phyloP scores from a whole-genome alignment of 2,113 vertebrate genomes.

The Glaucidium brasilianum region DNA sequence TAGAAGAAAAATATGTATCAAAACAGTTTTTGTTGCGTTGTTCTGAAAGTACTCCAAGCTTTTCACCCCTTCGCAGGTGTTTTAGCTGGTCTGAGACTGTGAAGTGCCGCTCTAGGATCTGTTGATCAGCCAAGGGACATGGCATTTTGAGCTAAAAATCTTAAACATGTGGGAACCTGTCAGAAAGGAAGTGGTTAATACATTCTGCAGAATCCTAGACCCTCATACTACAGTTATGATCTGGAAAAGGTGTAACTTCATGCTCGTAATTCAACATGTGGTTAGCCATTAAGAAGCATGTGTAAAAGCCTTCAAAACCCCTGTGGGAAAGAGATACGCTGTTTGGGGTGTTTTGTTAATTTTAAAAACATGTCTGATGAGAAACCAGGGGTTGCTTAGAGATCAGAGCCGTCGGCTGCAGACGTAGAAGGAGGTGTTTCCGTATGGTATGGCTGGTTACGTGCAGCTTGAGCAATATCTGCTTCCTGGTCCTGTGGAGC shows the following conservation, averaged over 20 bases:
- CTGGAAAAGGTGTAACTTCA: background rate
- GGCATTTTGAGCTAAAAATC: background rate
- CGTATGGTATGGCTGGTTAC: rapidly evolving
- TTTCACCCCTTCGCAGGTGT: background rate
- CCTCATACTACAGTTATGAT: background rate
- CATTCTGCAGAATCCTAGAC: background rate
- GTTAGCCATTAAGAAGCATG: background rate
- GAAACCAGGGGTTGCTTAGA: background rate
- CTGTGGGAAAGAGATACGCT: background rate
- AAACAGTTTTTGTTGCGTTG: background rate
- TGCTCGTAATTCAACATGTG: rapidly evolving
- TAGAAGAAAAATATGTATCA: background rate
- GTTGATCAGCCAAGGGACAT: background rate
- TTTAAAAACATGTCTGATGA: background rate
- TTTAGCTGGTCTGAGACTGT: background rate
- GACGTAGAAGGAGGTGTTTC: background rate
- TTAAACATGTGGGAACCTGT: background rate
- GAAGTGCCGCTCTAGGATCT: background rate
- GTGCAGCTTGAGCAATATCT: background rate
- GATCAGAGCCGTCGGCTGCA: background rate
- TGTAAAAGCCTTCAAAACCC: background rate
- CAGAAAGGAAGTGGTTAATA: background rate
- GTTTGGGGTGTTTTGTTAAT: background rate
- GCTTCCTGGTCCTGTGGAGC: background rate
- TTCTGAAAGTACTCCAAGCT: background rate